These are phyloP conservation scores for Nipponia nippon DNA, from an alignment of 2,113 vertebrate genomes.

Conservation along the genomic window DNA sequence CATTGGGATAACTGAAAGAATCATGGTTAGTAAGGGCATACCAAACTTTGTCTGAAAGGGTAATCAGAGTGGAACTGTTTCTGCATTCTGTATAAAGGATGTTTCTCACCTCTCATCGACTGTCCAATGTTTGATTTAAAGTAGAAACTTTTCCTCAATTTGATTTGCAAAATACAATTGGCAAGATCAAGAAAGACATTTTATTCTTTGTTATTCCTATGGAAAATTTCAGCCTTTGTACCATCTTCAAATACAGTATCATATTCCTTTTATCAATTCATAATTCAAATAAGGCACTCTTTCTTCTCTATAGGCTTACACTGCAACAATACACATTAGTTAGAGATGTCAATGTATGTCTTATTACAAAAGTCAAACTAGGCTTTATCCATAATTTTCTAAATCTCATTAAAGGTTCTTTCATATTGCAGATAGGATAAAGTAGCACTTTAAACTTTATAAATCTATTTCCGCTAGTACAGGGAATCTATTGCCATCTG, in stretches of 20 bases:
- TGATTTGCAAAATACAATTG: constrained; percentile 42
- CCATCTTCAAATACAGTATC: constrained; percentile 47
- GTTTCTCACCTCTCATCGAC: background rate
- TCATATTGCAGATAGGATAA: constrained; percentile 57
- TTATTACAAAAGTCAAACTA: constrained; percentile 56
- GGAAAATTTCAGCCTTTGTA: constrained; percentile 57
- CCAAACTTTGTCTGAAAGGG: background rate
- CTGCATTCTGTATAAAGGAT: background rate
- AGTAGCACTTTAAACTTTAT: constrained; percentile 52
- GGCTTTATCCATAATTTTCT: constrained; percentile 54
- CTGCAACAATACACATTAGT: constrained; percentile 11
- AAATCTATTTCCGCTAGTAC: constrained; percentile 1
- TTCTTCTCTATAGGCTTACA: constrained; percentile 16
- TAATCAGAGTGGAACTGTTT: background rate
- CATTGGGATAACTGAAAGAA: background rate
- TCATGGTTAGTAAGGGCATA: background rate
- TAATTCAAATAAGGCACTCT: constrained; percentile 55
- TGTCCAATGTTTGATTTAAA: background rate
- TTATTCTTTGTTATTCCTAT: constrained; percentile 39
- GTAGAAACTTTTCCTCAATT: background rate
- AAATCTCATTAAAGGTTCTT: constrained; percentile 71
- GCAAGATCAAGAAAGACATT: constrained; percentile 28
- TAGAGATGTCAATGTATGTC: constrained; percentile 2
- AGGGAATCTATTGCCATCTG: constrained; percentile 22
- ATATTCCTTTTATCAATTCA: constrained; percentile 54